Percentiles rank a stretch among this genome's conserved stretches.
Conservation (phyloP, 2,113 vertebrate genomes). For the Pelodiscus sinensis region DNA sequence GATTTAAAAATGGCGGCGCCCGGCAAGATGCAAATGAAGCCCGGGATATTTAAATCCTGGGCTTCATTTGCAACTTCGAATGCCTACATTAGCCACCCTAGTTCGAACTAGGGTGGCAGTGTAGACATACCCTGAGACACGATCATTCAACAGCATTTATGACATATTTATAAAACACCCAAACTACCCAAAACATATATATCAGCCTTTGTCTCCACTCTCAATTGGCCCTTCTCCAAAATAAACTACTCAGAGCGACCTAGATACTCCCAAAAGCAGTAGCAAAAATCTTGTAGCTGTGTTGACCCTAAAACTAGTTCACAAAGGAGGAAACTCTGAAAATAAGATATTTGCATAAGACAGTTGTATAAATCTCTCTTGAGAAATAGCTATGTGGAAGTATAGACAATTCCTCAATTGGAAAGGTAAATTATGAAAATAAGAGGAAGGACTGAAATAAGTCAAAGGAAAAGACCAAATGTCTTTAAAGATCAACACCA, state of each 20-base stretch:
- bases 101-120: no score
- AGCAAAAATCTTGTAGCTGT: neutral
- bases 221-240: neutral
- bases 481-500: neutral
- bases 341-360: neutral
- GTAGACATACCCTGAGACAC: no score
- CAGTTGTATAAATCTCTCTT: neutral
- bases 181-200: neutral
- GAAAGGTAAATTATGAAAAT: neutral
- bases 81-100: no score
- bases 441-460: neutral
- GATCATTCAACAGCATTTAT: neutral
- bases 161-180: neutral
- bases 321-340: neutral
- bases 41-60: no score
- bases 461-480: neutral
- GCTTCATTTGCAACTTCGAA: no score
- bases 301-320: neutral
- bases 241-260: neutral
- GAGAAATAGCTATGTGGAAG: no score
- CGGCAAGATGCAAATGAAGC: no score
- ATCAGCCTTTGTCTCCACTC: neutral
- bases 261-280: neutral
- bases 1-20: no score
- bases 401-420: neutral